phyloP scores from a whole-genome alignment of 2,888 invertebrate species.

The Barypeithes pellucidus region DNA sequence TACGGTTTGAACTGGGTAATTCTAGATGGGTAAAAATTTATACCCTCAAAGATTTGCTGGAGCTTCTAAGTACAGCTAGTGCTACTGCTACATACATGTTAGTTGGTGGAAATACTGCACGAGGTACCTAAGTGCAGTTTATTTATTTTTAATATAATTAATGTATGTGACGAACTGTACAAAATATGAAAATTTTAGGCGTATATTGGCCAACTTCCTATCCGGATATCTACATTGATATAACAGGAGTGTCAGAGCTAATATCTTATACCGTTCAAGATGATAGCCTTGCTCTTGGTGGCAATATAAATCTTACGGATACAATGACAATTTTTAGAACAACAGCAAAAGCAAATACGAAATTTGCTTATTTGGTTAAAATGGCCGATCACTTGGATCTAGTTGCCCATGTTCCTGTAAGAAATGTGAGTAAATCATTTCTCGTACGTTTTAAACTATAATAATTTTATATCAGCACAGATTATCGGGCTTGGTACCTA shows the following conservation, averaged over 20 bases:
- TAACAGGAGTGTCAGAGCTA: conserved; percentile 76
- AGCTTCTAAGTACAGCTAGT: conserved; percentile 69
- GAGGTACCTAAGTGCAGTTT: conserved; percentile 72
- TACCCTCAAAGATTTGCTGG: conserved; percentile 73
- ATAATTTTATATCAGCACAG: too few species aligned
- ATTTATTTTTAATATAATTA: too few species aligned
- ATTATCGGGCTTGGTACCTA: too few species aligned
- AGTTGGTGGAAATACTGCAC: conserved; percentile 84
- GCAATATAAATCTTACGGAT: conserved; percentile 74
- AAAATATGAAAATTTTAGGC: too few species aligned
- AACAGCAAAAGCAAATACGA: conserved; percentile 67
- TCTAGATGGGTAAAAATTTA: conserved; percentile 76
- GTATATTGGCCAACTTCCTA: conserved; percentile 56
- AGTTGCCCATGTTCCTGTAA: conserved; percentile 81
- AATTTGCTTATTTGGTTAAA: conserved; percentile 74
- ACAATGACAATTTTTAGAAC: conserved; percentile 72
- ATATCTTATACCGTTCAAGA: conserved; percentile 69
- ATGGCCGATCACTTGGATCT: conserved; percentile 78
- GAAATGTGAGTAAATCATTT: conserved; percentile 76
- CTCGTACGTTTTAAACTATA: too few species aligned
- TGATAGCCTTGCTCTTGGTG: conserved; percentile 74
- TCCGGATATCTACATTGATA: conserved; percentile 76
- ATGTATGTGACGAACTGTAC: too few species aligned
- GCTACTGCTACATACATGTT: conserved; percentile 71
- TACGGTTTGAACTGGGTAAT: conserved; percentile 66